A percentile compares a stretch with the other conserved stretches of the same genome.
Conservation (phyloP, 2,113 vertebrate species). For the Neodon shergylaensis region DNA sequence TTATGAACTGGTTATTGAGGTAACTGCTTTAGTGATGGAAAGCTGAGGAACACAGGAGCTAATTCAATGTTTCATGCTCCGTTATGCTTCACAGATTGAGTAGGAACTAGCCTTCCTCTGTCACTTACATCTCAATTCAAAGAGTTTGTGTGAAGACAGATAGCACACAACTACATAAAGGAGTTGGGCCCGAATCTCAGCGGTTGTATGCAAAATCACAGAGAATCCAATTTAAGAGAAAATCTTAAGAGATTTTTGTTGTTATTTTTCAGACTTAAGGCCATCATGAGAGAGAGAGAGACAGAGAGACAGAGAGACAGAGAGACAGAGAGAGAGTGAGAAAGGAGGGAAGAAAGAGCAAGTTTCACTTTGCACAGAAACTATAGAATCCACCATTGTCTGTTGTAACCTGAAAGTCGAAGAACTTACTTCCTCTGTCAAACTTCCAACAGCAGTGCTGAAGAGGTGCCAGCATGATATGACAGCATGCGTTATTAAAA, state of each 20-base stretch:
- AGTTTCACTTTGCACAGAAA: slow-evolving; percentile 44
- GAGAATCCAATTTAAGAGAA: neutral
- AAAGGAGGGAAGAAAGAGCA: neutral
- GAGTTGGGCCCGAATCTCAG: neutral
- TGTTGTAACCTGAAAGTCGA: neutral
- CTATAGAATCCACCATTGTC: slow-evolving; percentile 61
- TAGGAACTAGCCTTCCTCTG: neutral
- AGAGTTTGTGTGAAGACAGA: neutral
- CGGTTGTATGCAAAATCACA: neutral
- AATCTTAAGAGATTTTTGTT: neutral
- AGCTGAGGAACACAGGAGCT: neutral
- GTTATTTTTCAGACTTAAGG: neutral
- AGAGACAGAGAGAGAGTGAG: neutral
- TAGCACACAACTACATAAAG: neutral
- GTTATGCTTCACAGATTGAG: neutral
- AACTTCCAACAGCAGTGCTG: slow-evolving; percentile 49
- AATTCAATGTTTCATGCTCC: neutral
- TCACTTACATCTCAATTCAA: neutral
- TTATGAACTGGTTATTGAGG: neutral
- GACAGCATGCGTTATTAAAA: slow-evolving; percentile 64
- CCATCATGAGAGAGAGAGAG: neutral
- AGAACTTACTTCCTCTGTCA: slow-evolving; percentile 52
- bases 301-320: neutral
- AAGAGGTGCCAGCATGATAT: slow-evolving; percentile 46
- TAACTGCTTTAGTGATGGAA: neutral